These are phyloP conservation scores for Sesamia nonagrioides DNA, from an alignment of 1,140 invertebrate species.

Conservation along the genomic window DNA sequence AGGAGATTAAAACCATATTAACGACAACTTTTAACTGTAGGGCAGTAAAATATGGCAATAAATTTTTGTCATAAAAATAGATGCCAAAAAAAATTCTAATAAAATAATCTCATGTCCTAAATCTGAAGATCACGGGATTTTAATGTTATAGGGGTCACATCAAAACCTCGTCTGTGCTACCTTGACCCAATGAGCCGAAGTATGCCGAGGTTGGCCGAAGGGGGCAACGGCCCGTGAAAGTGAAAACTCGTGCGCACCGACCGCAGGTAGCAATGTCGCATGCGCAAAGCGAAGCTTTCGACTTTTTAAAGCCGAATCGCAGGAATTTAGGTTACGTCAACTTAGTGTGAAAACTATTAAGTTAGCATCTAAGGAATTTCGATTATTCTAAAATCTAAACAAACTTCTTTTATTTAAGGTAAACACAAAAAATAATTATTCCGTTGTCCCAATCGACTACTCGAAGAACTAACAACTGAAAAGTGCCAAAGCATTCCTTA, in stretches of 20 bases:
- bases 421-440: neutral
- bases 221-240: conserved; percentile 57
- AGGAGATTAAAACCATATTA: conserved; percentile 2
- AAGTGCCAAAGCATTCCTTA: neutral
- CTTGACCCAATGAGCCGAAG: conserved; percentile 57
- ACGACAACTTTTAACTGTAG: neutral
- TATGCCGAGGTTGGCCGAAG: conserved; percentile 52
- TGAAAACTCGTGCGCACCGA: conserved; percentile 53
- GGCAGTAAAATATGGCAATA: neutral
- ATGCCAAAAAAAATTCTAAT: neutral
- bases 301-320: conserved; percentile 43
- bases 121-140: conserved; percentile 1
- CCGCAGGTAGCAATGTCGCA: conserved; percentile 24
- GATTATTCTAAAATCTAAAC: neutral
- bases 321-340: conserved; percentile 35
- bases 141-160: no score
- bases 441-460: no score
- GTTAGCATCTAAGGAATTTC: neutral
- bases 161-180: conserved; percentile 38
- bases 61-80: neutral
- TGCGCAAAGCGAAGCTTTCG: conserved; percentile 41
- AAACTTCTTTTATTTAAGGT: no score
- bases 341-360: neutral
- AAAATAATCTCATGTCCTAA: conserved; percentile 22
- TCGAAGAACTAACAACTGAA: neutral